These are phyloP conservation scores for Pseudorectes ferrugineus DNA, from an alignment of 2,113 vertebrate genomes.

Conservation along the genomic window DNA sequence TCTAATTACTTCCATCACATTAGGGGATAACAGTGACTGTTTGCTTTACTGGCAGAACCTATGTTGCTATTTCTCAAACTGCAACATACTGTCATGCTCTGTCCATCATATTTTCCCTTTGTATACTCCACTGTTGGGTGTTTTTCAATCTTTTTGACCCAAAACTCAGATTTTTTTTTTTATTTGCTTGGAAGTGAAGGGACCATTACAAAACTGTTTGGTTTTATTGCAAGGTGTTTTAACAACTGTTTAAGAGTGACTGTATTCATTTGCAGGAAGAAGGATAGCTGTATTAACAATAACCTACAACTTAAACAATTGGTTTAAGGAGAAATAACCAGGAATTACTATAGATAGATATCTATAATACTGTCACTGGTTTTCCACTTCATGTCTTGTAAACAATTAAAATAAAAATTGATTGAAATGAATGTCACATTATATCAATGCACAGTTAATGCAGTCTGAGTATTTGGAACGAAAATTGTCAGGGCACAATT, in stretches of 20 bases:
- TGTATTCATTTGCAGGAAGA: background rate
- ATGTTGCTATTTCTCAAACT: background rate
- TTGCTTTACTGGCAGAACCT: background rate
- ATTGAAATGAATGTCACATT: background rate
- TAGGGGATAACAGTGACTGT: background rate
- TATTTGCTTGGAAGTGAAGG: background rate
- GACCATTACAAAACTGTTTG: background rate
- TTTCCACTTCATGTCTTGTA: background rate
- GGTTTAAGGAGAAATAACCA: background rate
- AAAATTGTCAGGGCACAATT: background rate
- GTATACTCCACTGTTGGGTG: background rate
- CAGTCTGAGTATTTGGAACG: background rate
- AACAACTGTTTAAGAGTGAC: background rate
- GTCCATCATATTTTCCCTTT: background rate
- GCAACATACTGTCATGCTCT: background rate
- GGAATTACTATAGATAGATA: background rate
- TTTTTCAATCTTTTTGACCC: background rate
- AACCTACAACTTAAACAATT: background rate
- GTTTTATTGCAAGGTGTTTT: background rate
- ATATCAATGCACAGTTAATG: background rate
- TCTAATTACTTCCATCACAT: background rate
- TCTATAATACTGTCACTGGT: background rate
- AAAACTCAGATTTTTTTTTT: background rate
- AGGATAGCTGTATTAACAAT: background rate
- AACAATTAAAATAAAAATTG: background rate